Evolutionary conservation across 1,140 invertebrate genomes (phyloP).

Genomic region (Saccostrea glomerata): DNA sequence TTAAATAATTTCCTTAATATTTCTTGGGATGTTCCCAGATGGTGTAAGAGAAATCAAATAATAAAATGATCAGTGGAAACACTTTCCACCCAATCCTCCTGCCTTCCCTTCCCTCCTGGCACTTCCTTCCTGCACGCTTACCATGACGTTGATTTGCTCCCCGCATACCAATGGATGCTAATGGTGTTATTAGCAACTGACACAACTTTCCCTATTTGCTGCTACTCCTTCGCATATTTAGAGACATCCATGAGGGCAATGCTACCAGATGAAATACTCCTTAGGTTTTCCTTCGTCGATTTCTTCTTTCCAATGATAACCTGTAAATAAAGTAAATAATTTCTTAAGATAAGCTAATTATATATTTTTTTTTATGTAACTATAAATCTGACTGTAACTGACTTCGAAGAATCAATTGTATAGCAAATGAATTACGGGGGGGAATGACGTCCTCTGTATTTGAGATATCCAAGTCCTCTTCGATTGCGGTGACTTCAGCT

Average conservation of each 20-base stretch:
- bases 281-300: background rate
- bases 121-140: conserved; percentile 9
- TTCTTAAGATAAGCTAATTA: background rate
- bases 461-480: background rate
- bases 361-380: background rate
- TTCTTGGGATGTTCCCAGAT: background rate
- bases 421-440: background rate
- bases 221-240: conserved; percentile 37
- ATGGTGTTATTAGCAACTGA: background rate
- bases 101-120: background rate
- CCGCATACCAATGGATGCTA: conserved; percentile 13
- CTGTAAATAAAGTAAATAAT: background rate
- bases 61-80: background rate
- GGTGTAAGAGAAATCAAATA: background rate
- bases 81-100: background rate
- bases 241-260: background rate
- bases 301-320: background rate
- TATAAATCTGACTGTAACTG: background rate
- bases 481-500: no score
- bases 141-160: conserved; percentile 18
- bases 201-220: conserved; percentile 3
- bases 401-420: background rate
- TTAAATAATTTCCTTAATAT: background rate
- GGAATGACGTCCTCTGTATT: background rate
- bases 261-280: background rate